These are phyloP conservation scores for Florisuga fusca DNA, from an alignment of 2,797 vertebrate species.

Conservation along the genomic window DNA sequence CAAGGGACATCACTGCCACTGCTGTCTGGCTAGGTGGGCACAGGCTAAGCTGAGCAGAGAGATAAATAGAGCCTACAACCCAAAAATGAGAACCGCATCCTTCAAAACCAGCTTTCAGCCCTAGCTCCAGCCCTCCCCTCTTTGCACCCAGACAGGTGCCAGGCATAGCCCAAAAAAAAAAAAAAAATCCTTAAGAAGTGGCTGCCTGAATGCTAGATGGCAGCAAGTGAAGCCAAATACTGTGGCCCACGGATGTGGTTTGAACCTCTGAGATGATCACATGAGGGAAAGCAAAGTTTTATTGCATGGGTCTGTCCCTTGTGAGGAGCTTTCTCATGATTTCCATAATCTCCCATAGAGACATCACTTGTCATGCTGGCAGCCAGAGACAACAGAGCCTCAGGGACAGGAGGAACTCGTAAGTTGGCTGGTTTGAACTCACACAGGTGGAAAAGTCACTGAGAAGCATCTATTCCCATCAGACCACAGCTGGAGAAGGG, in stretches of 20 bases:
- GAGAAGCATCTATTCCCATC: not conserved
- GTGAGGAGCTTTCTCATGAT: not conserved
- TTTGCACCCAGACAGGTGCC: fast-evolving
- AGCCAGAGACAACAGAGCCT: slow-evolving; percentile 5
- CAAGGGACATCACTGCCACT: not conserved
- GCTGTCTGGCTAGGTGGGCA: not conserved
- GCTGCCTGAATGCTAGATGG: not conserved
- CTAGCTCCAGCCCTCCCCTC: not conserved
- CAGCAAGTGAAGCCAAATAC: not conserved
- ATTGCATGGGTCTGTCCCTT: not conserved
- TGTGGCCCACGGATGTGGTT: not conserved
- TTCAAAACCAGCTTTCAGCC: not conserved
- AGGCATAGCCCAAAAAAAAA: not conserved
- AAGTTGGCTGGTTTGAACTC: not conserved
- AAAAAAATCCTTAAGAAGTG: not conserved
- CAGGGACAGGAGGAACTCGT: not conserved
- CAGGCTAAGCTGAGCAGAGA: not conserved
- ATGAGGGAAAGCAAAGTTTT: not conserved
- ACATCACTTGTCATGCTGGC: not conserved
- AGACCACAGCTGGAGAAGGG: not conserved
- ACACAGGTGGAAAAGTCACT: not conserved
- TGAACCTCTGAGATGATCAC: not conserved
- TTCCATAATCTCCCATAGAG: not conserved
- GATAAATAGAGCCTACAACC: not conserved
- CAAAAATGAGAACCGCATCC: not conserved